These are phyloP conservation scores for Ptychobarbus kaznakovi DNA, from an alignment of 2,797 vertebrate genomes.

Conservation along the genomic window DNA sequence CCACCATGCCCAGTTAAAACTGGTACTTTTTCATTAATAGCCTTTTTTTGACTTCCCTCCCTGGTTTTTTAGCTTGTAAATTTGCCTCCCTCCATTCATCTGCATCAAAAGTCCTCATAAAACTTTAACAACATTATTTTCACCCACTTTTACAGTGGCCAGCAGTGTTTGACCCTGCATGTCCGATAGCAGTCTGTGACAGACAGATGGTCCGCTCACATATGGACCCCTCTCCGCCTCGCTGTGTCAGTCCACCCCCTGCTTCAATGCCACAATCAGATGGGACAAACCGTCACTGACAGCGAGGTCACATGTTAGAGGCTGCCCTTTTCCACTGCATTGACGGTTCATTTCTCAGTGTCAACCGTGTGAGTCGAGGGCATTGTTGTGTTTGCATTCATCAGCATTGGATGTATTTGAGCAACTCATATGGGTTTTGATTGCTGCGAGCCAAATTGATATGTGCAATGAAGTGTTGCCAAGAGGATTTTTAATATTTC, in stretches of 20 bases:
- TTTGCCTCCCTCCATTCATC: not conserved
- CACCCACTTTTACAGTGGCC: not conserved
- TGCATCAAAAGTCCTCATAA: not conserved
- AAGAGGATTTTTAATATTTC: conserved; percentile 38
- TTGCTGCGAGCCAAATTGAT: conserved; percentile 33
- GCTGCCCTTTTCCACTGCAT: conserved; percentile 32
- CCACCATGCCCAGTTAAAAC: not conserved
- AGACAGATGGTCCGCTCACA: conserved; percentile 30
- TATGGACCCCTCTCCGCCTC: conserved; percentile 35
- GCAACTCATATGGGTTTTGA: conserved; percentile 12
- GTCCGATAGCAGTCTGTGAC: conserved; percentile 25
- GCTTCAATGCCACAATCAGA: conserved; percentile 30
- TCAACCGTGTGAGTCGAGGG: conserved; percentile 9
- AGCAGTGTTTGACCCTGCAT: conserved; percentile 23
- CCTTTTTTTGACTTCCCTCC: not conserved
- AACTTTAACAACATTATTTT: not conserved
- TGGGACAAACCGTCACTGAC: conserved; percentile 31
- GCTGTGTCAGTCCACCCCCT: conserved; percentile 34
- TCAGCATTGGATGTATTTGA: conserved; percentile 33
- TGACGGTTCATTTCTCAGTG: conserved; percentile 31
- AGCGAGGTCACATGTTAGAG: conserved; percentile 37
- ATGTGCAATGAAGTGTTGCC: conserved; percentile 24
- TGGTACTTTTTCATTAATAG: not conserved
- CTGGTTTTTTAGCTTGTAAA: not conserved
- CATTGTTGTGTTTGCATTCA: conserved; percentile 31